Evolutionary conservation across 2,113 vertebrate genomes (phyloP), one percentile per base, ranked within the genome.

Genomic region (Austrofundulus limnaeus): DNA sequence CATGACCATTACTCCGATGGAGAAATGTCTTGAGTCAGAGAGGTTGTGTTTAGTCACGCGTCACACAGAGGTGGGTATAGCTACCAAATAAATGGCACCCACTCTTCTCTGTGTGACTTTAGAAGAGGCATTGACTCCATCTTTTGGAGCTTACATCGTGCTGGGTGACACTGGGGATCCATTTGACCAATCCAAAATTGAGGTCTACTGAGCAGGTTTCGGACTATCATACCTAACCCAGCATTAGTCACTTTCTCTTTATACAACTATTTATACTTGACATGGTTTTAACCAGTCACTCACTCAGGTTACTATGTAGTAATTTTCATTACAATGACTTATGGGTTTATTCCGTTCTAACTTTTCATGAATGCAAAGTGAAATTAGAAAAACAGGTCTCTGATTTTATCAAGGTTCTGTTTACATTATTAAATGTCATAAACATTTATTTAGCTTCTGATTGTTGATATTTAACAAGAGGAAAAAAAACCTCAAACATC

Each of bases 51-150:
- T 78, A 78, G 81, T 77, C 72, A 85, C 68, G 16, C 65, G 10
- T 63, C 55, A 65, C 52, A 66, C 70, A 59, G 74, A 46, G 72
- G 57, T 54, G 72, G 73, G 58, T 56, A 50, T 83, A 80, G 84
- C 75, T 85, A 75, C 34, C 57, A 82, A 70, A 60, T 82, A 80
- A 74, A 73, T 81, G 62, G 67, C 71, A 60, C 75, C 61, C 53
- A 58, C 72, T 48, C 43, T 74, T 71, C 66, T 66, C 58, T 59
- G 66, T 61, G 66, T 68, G 77, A 73, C 66, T 74, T 65, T 42
- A 82, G 70, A 77, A 53, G 64, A 75, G 51, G 78, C 78, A 85
- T 85, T 83, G 82, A 88, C 62, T 83, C 70, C 57, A 59, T 70
- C 42, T 80, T 85, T 86, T 67, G 67, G 66, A 79, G 77, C 61